These are phyloP conservation scores for Troides helena DNA, from an alignment of 2,888 invertebrate genomes.

Conservation along the genomic window DNA sequence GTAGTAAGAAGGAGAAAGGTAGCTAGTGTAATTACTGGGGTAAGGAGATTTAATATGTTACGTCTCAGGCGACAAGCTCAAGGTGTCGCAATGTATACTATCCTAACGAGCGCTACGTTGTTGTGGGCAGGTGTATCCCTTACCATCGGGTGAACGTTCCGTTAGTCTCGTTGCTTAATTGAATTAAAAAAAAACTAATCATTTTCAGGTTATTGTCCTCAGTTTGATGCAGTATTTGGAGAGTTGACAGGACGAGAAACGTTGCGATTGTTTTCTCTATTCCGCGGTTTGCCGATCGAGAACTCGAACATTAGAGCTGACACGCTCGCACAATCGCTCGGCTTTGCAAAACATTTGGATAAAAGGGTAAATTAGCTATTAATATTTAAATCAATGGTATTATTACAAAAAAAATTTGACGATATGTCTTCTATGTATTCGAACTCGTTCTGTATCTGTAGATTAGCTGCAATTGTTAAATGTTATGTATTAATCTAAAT, in stretches of 20 bases:
- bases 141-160: too few species aligned
- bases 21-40: neutral
- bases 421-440: too few species aligned
- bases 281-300: slow-evolving; percentile 80
- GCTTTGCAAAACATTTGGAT: slow-evolving; percentile 82
- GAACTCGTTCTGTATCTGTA: too few species aligned
- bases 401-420: neutral
- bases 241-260: slow-evolving; percentile 87
- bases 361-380: slow-evolving; percentile 65
- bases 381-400: neutral
- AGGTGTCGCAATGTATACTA: too few species aligned
- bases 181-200: neutral
- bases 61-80: too few species aligned
- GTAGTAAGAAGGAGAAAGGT: too few species aligned
- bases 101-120: too few species aligned
- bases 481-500: too few species aligned
- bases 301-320: slow-evolving; percentile 55
- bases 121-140: too few species aligned
- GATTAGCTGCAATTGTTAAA: too few species aligned
- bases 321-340: slow-evolving; percentile 76
- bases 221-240: slow-evolving; percentile 86
- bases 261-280: slow-evolving; percentile 81
- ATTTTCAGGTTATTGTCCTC: slow-evolving; percentile 84
- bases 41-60: neutral
- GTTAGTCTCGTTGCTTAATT: too few species aligned